Base-by-base conservation (phyloP, 2,113 vertebrate genomes). In the Zosterops lateralis region DNA sequence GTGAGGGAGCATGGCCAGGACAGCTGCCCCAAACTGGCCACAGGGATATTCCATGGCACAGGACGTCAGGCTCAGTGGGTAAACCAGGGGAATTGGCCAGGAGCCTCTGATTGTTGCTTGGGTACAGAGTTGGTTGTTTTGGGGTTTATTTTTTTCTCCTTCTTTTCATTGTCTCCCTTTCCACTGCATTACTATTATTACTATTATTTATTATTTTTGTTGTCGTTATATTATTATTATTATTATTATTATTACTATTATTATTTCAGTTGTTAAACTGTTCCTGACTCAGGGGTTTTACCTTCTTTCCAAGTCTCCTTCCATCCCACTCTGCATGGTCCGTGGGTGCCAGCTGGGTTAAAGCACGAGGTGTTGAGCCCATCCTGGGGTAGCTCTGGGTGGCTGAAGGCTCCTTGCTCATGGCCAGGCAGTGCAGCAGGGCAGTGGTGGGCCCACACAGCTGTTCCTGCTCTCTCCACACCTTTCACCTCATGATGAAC, bases 381-480 rank as follows among this genome's bases (percentile, higher is more conserved):
- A 3, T 67, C 0, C 53, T 34, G 64, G 73, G 47, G 18, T 0
- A 2, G 1, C 16, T 1, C 20, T 9, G 61, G 45, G 2, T n/a
- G 38, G 68, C 65, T 22, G 72, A 11, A 24, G 62, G 75, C 66
- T 67, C 83, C 36, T 26, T 58, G 53, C 61, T 44, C 2, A 1
- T 51, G 79, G 48, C 14, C 61, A 67, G 60, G 54, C 29, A 22
- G 54, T 4, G 61, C 51, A 28, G 44, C 65, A 51, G 45, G 58
- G 38, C 11, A 4, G 28, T 12, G 48, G 1, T 32, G 80, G 66
- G 28, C 1, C 20, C 4, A 0, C 6, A 25, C 9, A 14, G 57
- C 15, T n/a, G 44, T 19, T 56, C 25, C 40, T 3, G 7, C 48
- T 75, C 40, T 10, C 58, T 48, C 28, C 18, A 1, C 16, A 14